These are phyloP conservation scores for Pempheris klunzingeri DNA, from an alignment of 2,797 vertebrate genomes.

Conservation along the genomic window DNA sequence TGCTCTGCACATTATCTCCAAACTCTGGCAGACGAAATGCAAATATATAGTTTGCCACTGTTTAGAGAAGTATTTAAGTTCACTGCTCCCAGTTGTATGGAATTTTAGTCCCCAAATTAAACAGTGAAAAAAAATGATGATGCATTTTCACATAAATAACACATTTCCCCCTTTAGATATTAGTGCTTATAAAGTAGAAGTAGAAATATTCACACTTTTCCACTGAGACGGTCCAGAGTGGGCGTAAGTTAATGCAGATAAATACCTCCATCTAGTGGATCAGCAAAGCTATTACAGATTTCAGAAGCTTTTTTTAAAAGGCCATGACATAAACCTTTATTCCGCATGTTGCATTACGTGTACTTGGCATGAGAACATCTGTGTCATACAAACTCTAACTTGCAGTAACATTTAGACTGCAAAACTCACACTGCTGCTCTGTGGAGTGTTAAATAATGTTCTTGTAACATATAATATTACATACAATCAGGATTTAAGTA, in stretches of 20 bases:
- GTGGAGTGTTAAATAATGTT: background rate
- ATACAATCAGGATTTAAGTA: background rate
- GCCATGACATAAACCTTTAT: too few species aligned
- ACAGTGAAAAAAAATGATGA: background rate
- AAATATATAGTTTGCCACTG: conserved; percentile 10
- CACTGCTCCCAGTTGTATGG: background rate
- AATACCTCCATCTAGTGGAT: conserved; percentile 58
- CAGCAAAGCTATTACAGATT: rapidly evolving
- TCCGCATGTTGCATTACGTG: background rate
- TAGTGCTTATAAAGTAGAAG: background rate
- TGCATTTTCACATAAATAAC: background rate
- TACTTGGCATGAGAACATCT: background rate
- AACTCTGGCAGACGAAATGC: conserved; percentile 22
- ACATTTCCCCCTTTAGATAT: background rate
- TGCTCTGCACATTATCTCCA: conserved; percentile 21
- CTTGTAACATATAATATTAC: background rate
- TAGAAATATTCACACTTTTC: too few species aligned
- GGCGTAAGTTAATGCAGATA: background rate
- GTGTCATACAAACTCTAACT: background rate
- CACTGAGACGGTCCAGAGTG: background rate
- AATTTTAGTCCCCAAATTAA: background rate
- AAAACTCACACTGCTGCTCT: background rate
- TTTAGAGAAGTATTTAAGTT: conserved; percentile 13
- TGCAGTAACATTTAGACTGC: background rate
- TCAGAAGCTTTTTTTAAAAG: background rate